Evolutionary conservation across 2,888 invertebrate species (phyloP).

Genomic region (Orchesellides sinensis): DNA sequence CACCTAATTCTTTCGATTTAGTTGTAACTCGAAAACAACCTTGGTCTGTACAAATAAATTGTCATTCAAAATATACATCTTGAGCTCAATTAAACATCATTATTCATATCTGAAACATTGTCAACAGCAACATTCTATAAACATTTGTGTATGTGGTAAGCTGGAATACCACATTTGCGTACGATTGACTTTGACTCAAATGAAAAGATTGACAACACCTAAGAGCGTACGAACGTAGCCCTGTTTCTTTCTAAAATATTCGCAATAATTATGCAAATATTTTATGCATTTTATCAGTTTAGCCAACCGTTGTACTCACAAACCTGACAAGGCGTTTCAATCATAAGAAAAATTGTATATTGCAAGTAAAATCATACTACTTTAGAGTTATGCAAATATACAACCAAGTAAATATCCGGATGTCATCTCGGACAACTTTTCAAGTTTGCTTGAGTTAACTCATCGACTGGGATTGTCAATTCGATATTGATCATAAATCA

Average conservation of each 20-base stretch:
- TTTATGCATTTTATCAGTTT: background rate
- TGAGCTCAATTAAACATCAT: conserved; percentile 31
- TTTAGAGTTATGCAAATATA: background rate
- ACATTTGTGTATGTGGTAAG: too few species aligned
- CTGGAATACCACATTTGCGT: too few species aligned
- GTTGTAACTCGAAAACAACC: background rate
- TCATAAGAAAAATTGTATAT: too few species aligned
- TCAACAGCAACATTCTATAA: too few species aligned
- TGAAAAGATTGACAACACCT: too few species aligned
- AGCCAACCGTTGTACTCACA: background rate
- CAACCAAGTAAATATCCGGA: conserved; percentile 38
- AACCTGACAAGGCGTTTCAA: too few species aligned
- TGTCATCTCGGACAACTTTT: conserved; percentile 57
- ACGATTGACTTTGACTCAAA: too few species aligned
- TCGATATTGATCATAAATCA: too few species aligned
- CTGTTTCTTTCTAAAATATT: background rate
- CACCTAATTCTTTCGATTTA: too few species aligned
- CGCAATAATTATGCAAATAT: background rate
- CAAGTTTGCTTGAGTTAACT: conserved; percentile 40
- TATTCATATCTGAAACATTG: conserved; percentile 24
- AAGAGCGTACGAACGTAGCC: background rate
- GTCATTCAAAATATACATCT: background rate
- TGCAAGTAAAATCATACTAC: too few species aligned
- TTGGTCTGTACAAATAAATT: background rate
- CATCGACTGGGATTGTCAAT: too few species aligned